These are phyloP conservation scores for Heliconius hewitsoni DNA, from an alignment of 1,140 invertebrate species.

Conservation along the genomic window DNA sequence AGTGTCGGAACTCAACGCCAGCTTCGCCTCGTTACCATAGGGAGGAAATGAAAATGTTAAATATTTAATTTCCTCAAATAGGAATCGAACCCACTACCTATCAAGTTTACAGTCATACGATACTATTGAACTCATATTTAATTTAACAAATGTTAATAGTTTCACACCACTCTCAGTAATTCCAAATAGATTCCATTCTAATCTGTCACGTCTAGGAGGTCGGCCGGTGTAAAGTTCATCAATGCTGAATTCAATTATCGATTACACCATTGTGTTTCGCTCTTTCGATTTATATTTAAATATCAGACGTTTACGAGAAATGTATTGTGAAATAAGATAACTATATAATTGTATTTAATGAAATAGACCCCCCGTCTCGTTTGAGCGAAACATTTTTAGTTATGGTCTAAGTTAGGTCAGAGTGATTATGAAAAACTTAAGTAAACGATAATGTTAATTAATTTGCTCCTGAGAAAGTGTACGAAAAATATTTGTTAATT, in stretches of 20 bases:
- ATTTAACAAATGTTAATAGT: neutral
- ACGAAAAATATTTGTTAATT: no score
- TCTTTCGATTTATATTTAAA: constrained; percentile 81
- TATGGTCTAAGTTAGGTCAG: neutral
- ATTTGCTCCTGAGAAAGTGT: no score
- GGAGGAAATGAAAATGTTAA: no score
- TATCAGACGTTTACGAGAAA: constrained; percentile 78
- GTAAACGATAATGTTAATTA: no score
- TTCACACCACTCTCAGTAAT: constrained; percentile 52
- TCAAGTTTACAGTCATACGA: no score
- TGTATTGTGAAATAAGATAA: constrained; percentile 76
- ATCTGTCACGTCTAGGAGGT: constrained; percentile 80
- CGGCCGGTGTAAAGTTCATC: constrained; percentile 80
- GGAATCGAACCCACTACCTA: no score
- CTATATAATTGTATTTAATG: constrained; percentile 70
- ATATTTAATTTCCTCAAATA: no score
- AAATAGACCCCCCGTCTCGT: constrained; percentile 63
- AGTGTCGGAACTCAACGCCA: no score
- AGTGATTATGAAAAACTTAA: neutral
- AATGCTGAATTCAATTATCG: constrained; percentile 81
- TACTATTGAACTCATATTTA: no score
- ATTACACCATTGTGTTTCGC: constrained; percentile 80
- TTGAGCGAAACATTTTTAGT: neutral
- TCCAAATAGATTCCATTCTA: constrained; percentile 72
- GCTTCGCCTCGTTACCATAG: no score